Percentiles rank a stretch among this genome's conserved stretches.
phyloP scores from a whole-genome alignment of 92 coral and sea anemone genomes.

The Umimayanthus kanabou region DNA sequence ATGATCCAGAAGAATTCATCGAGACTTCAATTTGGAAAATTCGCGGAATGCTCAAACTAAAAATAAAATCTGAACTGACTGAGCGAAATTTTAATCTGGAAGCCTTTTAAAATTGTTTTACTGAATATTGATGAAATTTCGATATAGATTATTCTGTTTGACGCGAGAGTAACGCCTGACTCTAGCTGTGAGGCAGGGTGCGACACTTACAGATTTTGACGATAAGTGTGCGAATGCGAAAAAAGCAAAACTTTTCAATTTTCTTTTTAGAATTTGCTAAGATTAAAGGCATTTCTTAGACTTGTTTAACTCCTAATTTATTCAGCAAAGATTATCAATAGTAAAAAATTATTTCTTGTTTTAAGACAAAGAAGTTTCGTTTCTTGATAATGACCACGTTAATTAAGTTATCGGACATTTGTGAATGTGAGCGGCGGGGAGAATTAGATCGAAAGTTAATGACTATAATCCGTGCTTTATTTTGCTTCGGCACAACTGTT shows the following conservation, averaged over 20 bases:
- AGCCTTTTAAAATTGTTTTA: conserved; percentile 30
- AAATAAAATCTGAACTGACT: not conserved
- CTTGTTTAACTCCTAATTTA: not conserved
- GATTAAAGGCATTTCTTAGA: not conserved
- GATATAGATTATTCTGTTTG: not conserved
- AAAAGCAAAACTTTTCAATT: not conserved
- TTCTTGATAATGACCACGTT: not conserved
- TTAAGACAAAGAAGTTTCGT: conserved; percentile 11
- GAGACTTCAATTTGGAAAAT: not conserved
- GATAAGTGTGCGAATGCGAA: not conserved
- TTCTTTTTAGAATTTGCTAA: not conserved
- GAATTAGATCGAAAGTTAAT: not conserved
- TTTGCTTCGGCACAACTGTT: conserved; percentile 38
- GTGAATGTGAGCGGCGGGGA: not conserved
- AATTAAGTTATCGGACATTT: not conserved
- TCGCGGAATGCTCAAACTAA: not conserved
- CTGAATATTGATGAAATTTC: conserved; percentile 14
- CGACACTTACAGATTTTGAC: not conserved
- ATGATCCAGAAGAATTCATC: not conserved
- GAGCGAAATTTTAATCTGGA: conserved; percentile 13
- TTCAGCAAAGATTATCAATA: conserved; percentile 19
- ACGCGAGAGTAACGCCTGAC: not conserved
- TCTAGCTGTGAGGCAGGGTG: not conserved
- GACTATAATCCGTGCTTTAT: not conserved
- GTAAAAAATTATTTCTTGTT: not conserved